phyloP scores from a whole-genome alignment of 1,140 invertebrate species.

The Ruditapes philippinarum region DNA sequence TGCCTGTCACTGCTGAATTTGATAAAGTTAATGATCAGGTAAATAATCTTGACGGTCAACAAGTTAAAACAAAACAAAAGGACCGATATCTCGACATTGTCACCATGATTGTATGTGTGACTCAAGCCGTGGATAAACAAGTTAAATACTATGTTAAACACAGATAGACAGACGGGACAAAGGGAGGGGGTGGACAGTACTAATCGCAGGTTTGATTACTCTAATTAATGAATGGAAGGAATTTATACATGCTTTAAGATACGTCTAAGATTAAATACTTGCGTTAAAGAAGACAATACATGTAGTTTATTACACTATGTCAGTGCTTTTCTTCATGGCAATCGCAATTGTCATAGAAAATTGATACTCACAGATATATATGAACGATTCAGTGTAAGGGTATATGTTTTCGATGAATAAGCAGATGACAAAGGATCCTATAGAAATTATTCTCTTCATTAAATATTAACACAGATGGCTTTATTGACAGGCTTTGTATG shows the following conservation, averaged over 20 bases:
- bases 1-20: slow-evolving; percentile 15
- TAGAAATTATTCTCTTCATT: background rate
- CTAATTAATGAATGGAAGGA: background rate
- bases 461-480: background rate
- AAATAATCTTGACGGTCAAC: slow-evolving; percentile 20
- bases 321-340: too few species aligned
- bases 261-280: too few species aligned
- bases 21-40: slow-evolving; percentile 18
- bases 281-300: too few species aligned
- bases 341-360: too few species aligned
- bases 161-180: background rate
- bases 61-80: slow-evolving; percentile 36
- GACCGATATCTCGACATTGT: background rate
- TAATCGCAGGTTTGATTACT: background rate
- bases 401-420: background rate
- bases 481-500: background rate
- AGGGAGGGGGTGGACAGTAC: slow-evolving; percentile 7
- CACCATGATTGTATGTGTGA: background rate
- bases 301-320: too few species aligned
- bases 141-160: background rate
- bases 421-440: background rate
- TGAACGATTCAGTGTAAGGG: too few species aligned
- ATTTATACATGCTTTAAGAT: background rate
- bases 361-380: too few species aligned
- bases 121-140: background rate